phyloP scores from a whole-genome alignment of 2,113 vertebrate genomes.

The Gallinago undulata region DNA sequence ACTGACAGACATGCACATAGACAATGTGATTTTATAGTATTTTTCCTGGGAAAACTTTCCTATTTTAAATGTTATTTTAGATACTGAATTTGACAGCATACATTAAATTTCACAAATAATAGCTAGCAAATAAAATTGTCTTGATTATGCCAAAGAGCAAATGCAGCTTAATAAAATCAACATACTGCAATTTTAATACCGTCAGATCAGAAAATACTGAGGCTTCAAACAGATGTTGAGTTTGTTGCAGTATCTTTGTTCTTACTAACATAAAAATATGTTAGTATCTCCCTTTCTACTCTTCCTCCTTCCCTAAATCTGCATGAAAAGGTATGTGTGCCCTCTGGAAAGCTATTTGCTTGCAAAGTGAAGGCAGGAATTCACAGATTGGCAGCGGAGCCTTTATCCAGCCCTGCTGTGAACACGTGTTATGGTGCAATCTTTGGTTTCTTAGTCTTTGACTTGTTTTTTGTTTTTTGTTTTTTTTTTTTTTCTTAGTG shows the following conservation, averaged over 20 bases:
- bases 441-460: neutral
- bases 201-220: neutral
- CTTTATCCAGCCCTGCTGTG: neutral
- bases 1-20: neutral
- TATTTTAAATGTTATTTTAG: conserved; percentile 28
- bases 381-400: neutral
- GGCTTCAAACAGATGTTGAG: neutral
- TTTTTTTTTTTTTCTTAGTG: neutral
- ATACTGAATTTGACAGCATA: neutral
- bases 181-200: neutral
- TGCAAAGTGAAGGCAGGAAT: neutral
- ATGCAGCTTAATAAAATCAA: neutral
- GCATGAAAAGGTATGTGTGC: neutral
- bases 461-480: too few species aligned
- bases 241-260: neutral
- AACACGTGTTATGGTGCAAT: neutral
- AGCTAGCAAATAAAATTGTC: conserved; percentile 18
- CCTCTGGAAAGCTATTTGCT: neutral
- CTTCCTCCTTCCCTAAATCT: neutral
- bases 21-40: neutral
- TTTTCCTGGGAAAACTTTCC: neutral
- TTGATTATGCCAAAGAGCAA: neutral
- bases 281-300: neutral
- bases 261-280: neutral
- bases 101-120: neutral